Evolutionary conservation across 2,113 vertebrate species (phyloP), one percentile per base, ranked within the genome.

Genomic region (Antennarius striatus): DNA sequence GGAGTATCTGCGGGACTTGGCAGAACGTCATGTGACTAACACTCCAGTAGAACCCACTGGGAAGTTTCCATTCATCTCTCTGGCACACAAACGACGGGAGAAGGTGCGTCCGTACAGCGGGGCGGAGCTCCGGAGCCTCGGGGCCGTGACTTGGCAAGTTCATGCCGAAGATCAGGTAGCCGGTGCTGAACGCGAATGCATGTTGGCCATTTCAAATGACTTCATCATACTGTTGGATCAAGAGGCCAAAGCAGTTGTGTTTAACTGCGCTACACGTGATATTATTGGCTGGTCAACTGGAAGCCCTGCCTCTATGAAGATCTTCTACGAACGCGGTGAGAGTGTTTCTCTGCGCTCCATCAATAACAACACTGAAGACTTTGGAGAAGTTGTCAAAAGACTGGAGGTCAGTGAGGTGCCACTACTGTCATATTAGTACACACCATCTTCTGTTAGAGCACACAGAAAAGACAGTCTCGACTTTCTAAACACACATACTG

Each of bases 241-340:
- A 68, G 95, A 96, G 72, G 93, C 96, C 1, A 96, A 95, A 90
- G 93, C 91, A 0, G 95, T 98, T 22, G 95, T 96, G 64, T 98
- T 98, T 82, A 98, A 98, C 71, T 98, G 96, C 56, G 96, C 96
- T 81, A 96, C 96, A 57, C 93, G 95, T 17, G 96, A 98, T 63
- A 94, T 98, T 59, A 97, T 98, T 63, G 96, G 96, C 5, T 98
- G 96, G 96, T 98, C 96, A 4, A 87, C 86, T 1, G 95, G 96
- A 52, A 94, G 93, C 0, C 95, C 96, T 17, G 92, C 92, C 75
- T 95, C 94, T 71, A 91, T 98, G 88, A 98, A 96, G 91, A 89
- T 98, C 88, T 98, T 95, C 92, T 98, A 98, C 13, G 96, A 98
- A 86, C 93, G 96, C 0, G 96, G 96, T 4, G 96, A 98, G 83